Conservation (phyloP, 2,113 vertebrate genomes). For the Notothenia coriiceps region DNA sequence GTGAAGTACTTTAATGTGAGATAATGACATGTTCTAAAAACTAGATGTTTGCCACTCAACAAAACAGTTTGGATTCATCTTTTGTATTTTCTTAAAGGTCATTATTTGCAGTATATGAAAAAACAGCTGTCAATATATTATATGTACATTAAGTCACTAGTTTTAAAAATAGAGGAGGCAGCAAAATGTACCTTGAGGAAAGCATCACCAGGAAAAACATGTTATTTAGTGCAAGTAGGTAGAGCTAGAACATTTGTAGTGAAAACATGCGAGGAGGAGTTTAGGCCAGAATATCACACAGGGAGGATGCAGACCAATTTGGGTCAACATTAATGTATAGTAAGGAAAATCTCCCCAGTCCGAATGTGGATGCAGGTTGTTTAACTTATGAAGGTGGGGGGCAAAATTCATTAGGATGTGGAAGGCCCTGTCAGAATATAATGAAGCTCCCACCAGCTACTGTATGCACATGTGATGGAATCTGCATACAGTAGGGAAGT, state of each 20-base stretch:
- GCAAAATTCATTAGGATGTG: slow-evolving; percentile 2
- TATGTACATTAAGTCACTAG: too few relatives aligned
- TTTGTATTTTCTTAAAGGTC: too few relatives aligned
- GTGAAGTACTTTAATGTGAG: too few relatives aligned
- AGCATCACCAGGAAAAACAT: background rate
- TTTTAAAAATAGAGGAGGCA: too few relatives aligned
- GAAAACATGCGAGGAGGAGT: background rate
- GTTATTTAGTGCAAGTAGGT: background rate
- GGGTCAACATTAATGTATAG: background rate
- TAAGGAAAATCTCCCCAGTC: too few relatives aligned
- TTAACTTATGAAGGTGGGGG: background rate
- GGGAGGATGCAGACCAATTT: background rate
- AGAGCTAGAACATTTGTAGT: background rate
- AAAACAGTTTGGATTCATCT: too few relatives aligned
- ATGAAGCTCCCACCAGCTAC: slow-evolving; percentile 17
- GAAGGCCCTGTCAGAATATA: slow-evolving; percentile 15
- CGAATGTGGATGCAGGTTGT: background rate
- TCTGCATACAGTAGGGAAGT: background rate
- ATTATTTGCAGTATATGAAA: too few relatives aligned
- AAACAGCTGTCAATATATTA: too few relatives aligned
- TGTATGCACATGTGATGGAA: slow-evolving; percentile 31
- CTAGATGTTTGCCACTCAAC: too few relatives aligned
- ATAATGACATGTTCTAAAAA: too few relatives aligned
- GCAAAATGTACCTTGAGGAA: background rate
- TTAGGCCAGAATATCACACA: background rate